Base-by-base conservation (phyloP, 1,140 invertebrate species). In the roundworm (Caenorhabditis elegans) region DNA sequence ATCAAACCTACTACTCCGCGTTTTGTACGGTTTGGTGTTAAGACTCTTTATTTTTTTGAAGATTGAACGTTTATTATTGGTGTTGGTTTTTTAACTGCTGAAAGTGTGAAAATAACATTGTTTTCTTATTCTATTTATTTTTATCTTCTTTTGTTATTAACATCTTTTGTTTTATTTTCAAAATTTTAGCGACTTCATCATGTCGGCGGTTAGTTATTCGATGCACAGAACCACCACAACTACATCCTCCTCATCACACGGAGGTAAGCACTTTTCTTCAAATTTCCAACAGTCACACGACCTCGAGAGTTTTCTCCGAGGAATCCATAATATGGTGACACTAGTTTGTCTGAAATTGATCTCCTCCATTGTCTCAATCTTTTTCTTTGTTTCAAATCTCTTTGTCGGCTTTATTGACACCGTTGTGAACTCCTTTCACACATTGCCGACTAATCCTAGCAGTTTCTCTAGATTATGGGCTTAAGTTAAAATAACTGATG, bases 211-310 rank as follows among this genome's bases (percentile, higher is more conserved):
- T n/a, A n/a, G n/a, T 0, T 70, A 70, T n/a, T 70, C 60, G 19
- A 39, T 39, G 34, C 60, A 70, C 60, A 70, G 60, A 70, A 70
- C 60, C 26, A 19, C 22, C n/a, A 70, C 60, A 11, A 60, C 53
- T 11, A 39, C 60, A 39, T 70, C 60, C 26, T 17, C 60, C 34
- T 70, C 60, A n/a, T n/a, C n/a, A n/a, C n/a, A n/a, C n/a, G n/a
- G n/a, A n/a, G n/a, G n/a, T n/a, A n/a, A n/a, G n/a, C n/a, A n/a
- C n/a, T n/a, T n/a, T n/a, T n/a, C n/a, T n/a, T n/a, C n/a, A n/a
- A n/a, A n/a, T n/a, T n/a, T n/a, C n/a, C n/a, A n/a, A n/a, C n/a
- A n/a, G n/a, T n/a, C n/a, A n/a, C n/a, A n/a, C n/a, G n/a, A n/a
- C n/a, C n/a, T 11, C 8, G 17, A 43, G 0, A 19, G 31, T 22